These are phyloP conservation scores for Boulengeromyrus knoepffleri DNA, from an alignment of 2,113 vertebrate species.

Conservation along the genomic window DNA sequence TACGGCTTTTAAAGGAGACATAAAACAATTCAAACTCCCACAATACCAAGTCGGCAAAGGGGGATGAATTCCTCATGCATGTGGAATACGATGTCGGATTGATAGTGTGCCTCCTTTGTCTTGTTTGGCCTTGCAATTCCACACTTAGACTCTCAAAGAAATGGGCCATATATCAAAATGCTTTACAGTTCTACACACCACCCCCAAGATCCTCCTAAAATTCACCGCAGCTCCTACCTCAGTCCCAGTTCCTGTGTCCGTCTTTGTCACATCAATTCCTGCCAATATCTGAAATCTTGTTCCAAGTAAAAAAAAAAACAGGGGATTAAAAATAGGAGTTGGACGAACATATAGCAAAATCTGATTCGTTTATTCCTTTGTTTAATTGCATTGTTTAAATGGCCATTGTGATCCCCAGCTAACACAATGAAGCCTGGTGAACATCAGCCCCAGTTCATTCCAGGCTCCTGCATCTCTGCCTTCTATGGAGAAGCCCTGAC, in stretches of 20 bases:
- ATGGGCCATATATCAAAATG: background rate
- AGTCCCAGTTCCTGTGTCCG: background rate
- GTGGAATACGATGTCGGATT: background rate
- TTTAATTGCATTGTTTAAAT: background rate
- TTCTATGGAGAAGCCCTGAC: background rate
- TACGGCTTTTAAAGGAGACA: background rate
- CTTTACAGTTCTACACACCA: background rate
- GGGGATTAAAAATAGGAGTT: background rate
- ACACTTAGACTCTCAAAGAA: background rate
- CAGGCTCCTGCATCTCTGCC: background rate
- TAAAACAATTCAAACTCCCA: slow-evolving; percentile 11
- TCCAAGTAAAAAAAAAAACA: background rate
- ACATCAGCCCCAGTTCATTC: background rate
- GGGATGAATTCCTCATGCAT: slow-evolving; percentile 7
- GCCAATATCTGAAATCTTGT: background rate
- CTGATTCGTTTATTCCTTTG: background rate
- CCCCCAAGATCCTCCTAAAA: background rate
- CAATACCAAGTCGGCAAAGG: background rate
- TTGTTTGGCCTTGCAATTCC: slow-evolving; percentile 9
- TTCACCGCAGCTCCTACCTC: background rate
- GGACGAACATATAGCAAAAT: background rate
- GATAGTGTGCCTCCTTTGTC: background rate
- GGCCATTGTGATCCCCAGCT: background rate
- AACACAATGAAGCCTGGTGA: background rate
- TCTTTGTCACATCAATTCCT: background rate